These are phyloP conservation scores for Nematolebias whitei DNA, from an alignment of 2,113 vertebrate genomes.

Conservation along the genomic window DNA sequence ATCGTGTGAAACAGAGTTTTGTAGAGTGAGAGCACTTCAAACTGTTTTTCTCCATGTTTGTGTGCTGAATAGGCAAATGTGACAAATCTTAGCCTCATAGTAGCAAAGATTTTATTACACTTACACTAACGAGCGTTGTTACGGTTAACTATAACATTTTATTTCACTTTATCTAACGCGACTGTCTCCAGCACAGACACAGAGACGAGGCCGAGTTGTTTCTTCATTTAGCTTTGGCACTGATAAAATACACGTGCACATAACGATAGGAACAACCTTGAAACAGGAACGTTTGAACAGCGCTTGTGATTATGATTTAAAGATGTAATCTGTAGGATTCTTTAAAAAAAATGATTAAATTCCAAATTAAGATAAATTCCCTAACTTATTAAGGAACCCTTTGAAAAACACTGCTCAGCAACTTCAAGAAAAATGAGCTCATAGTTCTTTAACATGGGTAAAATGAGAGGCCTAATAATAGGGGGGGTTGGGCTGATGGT, in stretches of 20 bases:
- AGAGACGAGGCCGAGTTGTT: not conserved
- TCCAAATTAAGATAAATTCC: not conserved
- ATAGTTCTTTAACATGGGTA: conserved; percentile 42
- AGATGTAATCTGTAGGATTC: not conserved
- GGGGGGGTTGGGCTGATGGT: conserved; percentile 16
- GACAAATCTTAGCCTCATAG: no score
- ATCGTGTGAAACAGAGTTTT: not conserved
- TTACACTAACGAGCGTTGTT: not conserved
- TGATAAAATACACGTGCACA: not conserved
- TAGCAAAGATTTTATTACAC: not conserved
- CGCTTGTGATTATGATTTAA: not conserved
- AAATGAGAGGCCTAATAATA: conserved; percentile 47
- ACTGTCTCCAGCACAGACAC: not conserved
- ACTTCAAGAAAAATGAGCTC: conserved; percentile 40
- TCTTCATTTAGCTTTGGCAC: not conserved
- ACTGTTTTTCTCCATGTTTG: not conserved
- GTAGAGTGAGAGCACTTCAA: not conserved
- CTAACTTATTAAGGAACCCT: conserved; percentile 36
- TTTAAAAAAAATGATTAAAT: not conserved
- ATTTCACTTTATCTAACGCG: not conserved
- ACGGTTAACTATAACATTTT: not conserved
- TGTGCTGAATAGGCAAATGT: not conserved
- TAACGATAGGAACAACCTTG: not conserved
- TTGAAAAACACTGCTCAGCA: conserved; percentile 39
- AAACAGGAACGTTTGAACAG: not conserved